Conservation (phyloP, 2,888 invertebrate species). For the Platycheirus rosarum region DNA sequence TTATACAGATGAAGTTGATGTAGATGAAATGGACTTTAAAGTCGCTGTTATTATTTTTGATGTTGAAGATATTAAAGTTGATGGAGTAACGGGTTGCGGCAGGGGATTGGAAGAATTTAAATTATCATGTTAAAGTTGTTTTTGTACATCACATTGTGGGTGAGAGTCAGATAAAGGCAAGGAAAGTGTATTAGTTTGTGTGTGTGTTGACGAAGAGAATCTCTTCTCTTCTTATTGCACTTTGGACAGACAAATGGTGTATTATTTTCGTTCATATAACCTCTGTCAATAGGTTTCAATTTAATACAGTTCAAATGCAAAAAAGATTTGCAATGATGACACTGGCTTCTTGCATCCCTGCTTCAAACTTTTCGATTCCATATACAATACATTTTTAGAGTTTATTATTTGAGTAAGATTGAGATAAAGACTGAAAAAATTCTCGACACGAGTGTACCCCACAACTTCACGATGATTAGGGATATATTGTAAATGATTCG, state of each 20-base stretch:
- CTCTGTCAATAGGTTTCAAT: not conserved
- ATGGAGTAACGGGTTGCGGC: too few species aligned
- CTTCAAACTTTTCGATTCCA: constrained; percentile 5
- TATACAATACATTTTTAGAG: not conserved
- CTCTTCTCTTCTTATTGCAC: constrained; percentile 6
- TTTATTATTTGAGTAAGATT: too few species aligned
- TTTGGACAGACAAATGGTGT: not conserved
- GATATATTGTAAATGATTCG: too few species aligned
- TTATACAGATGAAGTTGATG: not conserved
- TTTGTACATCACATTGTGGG: not conserved
- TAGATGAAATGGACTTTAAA: not conserved
- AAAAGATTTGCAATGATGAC: not conserved
- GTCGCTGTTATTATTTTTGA: not conserved
- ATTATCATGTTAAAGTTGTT: not conserved
- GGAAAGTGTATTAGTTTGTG: not conserved
- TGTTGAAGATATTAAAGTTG: not conserved
- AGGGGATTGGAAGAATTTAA: not conserved
- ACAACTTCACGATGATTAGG: too few species aligned
- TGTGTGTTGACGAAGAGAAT: too few species aligned
- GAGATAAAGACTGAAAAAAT: too few species aligned
- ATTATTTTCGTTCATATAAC: constrained; percentile 1
- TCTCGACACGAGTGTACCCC: too few species aligned
- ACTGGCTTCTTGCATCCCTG: not conserved
- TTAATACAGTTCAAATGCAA: constrained; percentile 2
- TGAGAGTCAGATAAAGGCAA: constrained; percentile 3